A percentile compares a stretch with the other conserved stretches of the same genome.
Evolutionary conservation across 2,888 invertebrate species (phyloP).

Genomic region (Drosophila formosana): DNA sequence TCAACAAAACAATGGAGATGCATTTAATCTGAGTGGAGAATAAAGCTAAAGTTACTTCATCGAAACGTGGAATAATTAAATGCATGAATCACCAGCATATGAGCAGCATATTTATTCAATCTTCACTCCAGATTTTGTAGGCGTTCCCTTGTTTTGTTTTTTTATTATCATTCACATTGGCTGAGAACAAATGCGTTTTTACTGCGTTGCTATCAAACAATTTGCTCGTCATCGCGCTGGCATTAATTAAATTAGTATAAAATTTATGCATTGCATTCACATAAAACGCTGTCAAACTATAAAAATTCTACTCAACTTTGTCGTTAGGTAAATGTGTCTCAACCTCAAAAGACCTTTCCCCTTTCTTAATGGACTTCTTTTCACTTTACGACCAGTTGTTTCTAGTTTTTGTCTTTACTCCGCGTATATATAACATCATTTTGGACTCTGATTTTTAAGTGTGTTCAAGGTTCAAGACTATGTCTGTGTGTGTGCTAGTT

Average conservation of each 20-base stretch:
- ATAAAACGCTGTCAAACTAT: constrained; percentile 22
- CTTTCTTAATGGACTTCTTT: constrained; percentile 40
- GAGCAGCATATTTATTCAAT: constrained; percentile 10
- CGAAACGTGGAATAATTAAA: constrained; percentile 41
- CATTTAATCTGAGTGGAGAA: background rate
- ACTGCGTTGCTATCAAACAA: constrained; percentile 31
- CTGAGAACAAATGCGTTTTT: constrained; percentile 29
- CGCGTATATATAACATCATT: constrained; percentile 8
- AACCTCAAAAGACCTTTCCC: constrained; percentile 21
- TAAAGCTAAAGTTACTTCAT: background rate
- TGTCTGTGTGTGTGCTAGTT: background rate
- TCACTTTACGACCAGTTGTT: constrained; percentile 41
- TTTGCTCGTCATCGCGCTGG: constrained; percentile 24
- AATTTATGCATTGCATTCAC: constrained; percentile 28
- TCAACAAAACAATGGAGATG: background rate
- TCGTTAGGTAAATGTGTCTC: constrained; percentile 20
- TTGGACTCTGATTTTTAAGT: constrained; percentile 22
- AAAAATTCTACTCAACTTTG: constrained; percentile 31
- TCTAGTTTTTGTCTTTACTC: background rate
- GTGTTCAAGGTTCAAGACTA: constrained; percentile 21
- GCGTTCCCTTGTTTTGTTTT: constrained; percentile 23
- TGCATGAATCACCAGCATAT: constrained; percentile 35
- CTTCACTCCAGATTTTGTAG: constrained; percentile 29
- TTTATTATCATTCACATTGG: constrained; percentile 28
- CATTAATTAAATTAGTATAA: constrained; percentile 42